Conservation (phyloP, 64 coral and sea anemone genomes). For the Acropora tenuis region DNA sequence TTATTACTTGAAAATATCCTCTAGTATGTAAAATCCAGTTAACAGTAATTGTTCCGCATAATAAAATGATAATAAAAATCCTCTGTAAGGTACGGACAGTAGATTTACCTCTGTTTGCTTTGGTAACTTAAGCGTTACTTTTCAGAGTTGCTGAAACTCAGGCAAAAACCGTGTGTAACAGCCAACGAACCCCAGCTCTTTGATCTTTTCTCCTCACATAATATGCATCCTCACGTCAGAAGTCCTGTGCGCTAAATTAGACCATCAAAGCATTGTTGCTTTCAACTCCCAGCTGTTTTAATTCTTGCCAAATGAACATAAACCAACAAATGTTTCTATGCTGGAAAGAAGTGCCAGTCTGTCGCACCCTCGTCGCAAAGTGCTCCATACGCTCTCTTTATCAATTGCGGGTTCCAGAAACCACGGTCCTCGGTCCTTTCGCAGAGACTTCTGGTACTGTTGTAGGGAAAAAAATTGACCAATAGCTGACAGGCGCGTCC, state of each 20-base stretch:
- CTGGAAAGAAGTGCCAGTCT: not conserved
- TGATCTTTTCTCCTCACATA: not conserved
- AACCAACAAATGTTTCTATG: not conserved
- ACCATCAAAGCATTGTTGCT: not conserved
- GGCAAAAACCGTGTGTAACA: not conserved
- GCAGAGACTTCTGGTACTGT: slow-evolving; percentile 1
- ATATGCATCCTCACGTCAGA: not conserved
- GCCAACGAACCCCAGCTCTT: not conserved
- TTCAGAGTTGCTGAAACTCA: not conserved
- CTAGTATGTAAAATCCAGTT: not conserved
- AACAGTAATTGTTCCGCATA: not conserved
- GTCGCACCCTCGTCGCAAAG: not conserved
- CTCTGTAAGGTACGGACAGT: not conserved
- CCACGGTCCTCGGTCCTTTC: not conserved
- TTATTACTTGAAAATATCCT: not conserved
- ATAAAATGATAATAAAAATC: not conserved
- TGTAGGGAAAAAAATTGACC: not conserved
- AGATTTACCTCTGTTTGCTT: not conserved
- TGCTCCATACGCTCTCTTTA: not conserved
- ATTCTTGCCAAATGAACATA: not conserved
- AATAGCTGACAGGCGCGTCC: no score
- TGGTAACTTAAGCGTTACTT: not conserved
- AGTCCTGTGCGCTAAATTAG: slow-evolving; percentile 1
- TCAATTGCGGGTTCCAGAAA: not conserved
- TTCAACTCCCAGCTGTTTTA: not conserved